These are phyloP conservation scores for Rhineura floridana DNA, from an alignment of 2,113 vertebrate genomes.

Conservation along the genomic window DNA sequence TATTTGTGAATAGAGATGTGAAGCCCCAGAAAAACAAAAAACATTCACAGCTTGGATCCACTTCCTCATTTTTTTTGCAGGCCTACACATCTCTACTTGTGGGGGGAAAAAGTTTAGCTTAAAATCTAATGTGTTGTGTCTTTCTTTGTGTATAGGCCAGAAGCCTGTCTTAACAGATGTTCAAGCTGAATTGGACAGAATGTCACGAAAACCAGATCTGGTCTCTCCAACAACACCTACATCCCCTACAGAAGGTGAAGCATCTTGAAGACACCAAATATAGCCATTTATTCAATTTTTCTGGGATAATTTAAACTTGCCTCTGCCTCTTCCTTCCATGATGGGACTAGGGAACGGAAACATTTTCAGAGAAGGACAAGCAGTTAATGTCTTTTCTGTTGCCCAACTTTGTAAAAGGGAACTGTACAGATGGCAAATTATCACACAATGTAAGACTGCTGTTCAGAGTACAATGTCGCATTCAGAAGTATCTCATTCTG, in stretches of 20 bases:
- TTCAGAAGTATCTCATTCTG: slow-evolving; percentile 64
- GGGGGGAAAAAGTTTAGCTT: slow-evolving; percentile 20
- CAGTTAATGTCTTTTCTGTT: slow-evolving; percentile 69
- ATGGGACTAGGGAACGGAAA: slow-evolving; percentile 78
- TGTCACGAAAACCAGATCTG: slow-evolving; percentile 91
- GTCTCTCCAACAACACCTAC: slow-evolving; percentile 85
- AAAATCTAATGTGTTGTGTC: not conserved
- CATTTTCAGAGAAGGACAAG: slow-evolving; percentile 67
- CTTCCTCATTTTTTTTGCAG: no score
- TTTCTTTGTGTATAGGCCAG: slow-evolving; percentile 80
- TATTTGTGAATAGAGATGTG: no score
- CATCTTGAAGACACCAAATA: slow-evolving; percentile 92
- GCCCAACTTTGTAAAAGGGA: slow-evolving; percentile 74
- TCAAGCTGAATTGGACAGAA: slow-evolving; percentile 96
- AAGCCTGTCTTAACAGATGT: slow-evolving; percentile 96
- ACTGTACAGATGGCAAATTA: slow-evolving; percentile 61
- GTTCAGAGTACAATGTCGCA: slow-evolving; percentile 65
- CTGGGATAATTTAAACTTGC: slow-evolving; percentile 75
- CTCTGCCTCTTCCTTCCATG: slow-evolving; percentile 82
- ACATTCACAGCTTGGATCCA: no score
- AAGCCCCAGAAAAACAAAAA: no score
- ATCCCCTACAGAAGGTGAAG: slow-evolving; percentile 88
- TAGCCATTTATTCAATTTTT: slow-evolving; percentile 75
- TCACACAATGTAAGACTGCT: slow-evolving; percentile 65
- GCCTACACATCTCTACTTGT: no score